phyloP scores from a whole-genome alignment of 35 echinoderm and acorn worm species.

The Hemicentrotus pulcherrimus region DNA sequence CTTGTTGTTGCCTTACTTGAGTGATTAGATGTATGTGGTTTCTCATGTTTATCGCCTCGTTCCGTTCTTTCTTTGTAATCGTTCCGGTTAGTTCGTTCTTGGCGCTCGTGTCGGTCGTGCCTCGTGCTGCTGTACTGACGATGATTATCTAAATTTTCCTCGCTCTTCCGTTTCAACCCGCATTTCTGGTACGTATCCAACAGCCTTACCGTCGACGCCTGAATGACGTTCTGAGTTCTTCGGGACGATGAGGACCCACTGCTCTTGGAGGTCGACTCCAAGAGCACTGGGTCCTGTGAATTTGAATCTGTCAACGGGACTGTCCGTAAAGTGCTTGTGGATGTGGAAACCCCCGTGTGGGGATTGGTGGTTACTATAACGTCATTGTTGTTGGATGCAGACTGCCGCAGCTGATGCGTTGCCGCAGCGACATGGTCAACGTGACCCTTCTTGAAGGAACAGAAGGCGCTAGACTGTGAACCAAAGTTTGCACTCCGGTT shows the following conservation, averaged over 20 bases:
- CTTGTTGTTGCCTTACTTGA: conserved; percentile 50
- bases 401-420: conserved; percentile 39
- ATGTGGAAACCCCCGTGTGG: conserved; percentile 40
- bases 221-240: conserved; percentile 78
- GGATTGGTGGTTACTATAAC: conserved; percentile 62
- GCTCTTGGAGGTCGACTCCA: conserved; percentile 28
- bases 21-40: conserved; percentile 19
- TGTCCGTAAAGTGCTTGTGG: conserved; percentile 56
- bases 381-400: conserved; percentile 69
- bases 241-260: conserved; percentile 24
- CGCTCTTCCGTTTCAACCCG: conserved; percentile 96
- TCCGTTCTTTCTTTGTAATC: conserved; percentile 31
- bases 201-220: conserved; percentile 78
- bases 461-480: conserved; percentile 86
- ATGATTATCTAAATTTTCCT: conserved; percentile 79
- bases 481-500: conserved; percentile 73
- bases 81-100: conserved; percentile 45
- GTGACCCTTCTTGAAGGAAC: conserved; percentile 71
- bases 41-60: conserved; percentile 27
- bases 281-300: not conserved
- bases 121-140: not conserved
- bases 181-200: conserved; percentile 99
- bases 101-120: conserved; percentile 57
- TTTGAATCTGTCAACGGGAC: conserved; percentile 61
- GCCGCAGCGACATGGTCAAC: conserved; percentile 45